Conservation (phyloP, 2,113 vertebrate species). For the Laticauda colubrina region DNA sequence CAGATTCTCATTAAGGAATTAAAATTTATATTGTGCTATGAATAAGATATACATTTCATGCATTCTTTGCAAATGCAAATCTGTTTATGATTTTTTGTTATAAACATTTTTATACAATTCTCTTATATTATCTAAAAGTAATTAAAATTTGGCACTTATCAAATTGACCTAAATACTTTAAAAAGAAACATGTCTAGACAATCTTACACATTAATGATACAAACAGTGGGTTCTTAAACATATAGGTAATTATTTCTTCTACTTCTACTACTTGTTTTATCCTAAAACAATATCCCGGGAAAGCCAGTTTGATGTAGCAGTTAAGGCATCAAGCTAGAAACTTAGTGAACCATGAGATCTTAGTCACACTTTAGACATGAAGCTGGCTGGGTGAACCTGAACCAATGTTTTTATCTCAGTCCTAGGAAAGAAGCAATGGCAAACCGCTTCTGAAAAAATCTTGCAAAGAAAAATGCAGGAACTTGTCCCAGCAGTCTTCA, state of each 20-base stretch:
- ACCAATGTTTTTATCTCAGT: neutral
- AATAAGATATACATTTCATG: neutral
- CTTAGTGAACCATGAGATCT: neutral
- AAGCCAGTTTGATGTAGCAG: neutral
- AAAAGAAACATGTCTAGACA: neutral
- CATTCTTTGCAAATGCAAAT: neutral
- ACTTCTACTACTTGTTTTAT: neutral
- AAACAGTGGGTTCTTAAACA: neutral
- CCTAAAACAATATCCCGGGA: neutral
- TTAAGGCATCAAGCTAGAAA: neutral
- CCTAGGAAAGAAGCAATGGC: neutral
- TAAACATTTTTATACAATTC: neutral
- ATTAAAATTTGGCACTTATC: neutral
- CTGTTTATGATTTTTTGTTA: rapidly evolving
- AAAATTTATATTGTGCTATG: neutral
- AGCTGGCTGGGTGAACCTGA: neutral
- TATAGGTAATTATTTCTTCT: neutral
- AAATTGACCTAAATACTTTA: neutral
- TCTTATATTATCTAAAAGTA: neutral
- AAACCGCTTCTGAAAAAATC: neutral
- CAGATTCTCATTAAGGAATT: neutral
- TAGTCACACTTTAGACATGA: neutral
- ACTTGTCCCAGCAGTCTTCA: neutral
- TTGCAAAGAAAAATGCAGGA: neutral
- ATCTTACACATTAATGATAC: neutral